phyloP scores from a whole-genome alignment of 2,113 vertebrate species.

The Aramus guarauna region DNA sequence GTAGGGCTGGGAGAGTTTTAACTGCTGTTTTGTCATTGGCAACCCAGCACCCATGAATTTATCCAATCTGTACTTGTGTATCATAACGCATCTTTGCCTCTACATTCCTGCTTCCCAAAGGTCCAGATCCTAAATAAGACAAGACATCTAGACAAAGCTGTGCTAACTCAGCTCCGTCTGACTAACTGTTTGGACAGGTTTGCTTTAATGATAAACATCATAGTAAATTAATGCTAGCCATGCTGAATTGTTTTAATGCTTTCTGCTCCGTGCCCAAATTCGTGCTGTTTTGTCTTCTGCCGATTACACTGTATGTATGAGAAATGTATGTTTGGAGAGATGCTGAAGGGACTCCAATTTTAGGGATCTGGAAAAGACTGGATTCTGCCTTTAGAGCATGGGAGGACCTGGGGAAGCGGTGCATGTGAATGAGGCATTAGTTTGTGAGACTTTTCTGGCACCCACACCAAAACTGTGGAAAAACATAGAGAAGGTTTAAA shows the following conservation, averaged over 20 bases:
- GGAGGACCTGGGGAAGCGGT: no score
- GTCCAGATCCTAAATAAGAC: neutral
- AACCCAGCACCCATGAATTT: neutral
- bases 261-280: neutral
- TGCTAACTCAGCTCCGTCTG: neutral
- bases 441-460: neutral
- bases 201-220: slow-evolving; percentile 23
- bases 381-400: neutral
- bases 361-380: neutral
- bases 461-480: neutral
- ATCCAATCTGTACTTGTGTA: neutral
- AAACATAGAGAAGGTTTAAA: neutral
- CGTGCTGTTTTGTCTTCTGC: neutral
- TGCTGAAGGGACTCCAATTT: neutral
- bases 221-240: neutral
- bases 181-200: slow-evolving; percentile 40
- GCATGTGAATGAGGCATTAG: fast-evolving
- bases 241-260: neutral
- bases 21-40: neutral
- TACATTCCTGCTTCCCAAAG: neutral
- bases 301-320: neutral
- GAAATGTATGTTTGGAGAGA: neutral
- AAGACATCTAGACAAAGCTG: slow-evolving; percentile 10
- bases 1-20: neutral
- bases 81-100: neutral